These are phyloP conservation scores for Hydroisotoma schaefferi DNA, from an alignment of 2,888 invertebrate genomes.

Conservation along the genomic window DNA sequence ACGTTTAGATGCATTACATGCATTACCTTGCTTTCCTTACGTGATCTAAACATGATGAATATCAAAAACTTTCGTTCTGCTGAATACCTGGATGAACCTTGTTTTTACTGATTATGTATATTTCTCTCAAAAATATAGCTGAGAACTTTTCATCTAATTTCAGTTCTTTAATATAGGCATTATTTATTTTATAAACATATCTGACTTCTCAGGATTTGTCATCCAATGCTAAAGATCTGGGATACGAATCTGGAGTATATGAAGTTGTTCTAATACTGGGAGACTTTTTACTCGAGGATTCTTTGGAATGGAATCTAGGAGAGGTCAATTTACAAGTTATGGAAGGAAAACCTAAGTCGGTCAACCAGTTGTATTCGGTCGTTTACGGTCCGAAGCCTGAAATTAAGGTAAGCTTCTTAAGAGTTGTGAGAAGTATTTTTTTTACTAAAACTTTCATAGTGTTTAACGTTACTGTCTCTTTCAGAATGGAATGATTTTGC, in stretches of 20 bases:
- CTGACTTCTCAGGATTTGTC: slow-evolving; percentile 65
- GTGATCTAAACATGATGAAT: slow-evolving; percentile 27
- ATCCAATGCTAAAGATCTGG: slow-evolving; percentile 73
- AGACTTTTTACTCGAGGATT: slow-evolving; percentile 84
- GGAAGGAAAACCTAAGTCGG: slow-evolving; percentile 52
- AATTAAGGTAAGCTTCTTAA: slow-evolving; percentile 58
- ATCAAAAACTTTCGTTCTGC: slow-evolving; percentile 47
- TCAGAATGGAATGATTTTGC: no score
- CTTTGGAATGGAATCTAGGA: slow-evolving; percentile 81
- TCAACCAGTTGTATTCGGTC: slow-evolving; percentile 49
- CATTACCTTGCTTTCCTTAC: no score
- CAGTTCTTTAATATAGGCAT: no score
- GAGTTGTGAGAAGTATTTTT: no score
- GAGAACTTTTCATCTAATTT: no score
- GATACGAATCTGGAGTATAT: slow-evolving; percentile 71
- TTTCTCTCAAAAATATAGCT: background rate
- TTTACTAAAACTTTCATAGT: no score
- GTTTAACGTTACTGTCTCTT: no score
- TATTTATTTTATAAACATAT: no score
- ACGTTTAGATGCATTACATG: no score
- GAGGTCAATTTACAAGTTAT: slow-evolving; percentile 72
- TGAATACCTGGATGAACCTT: no score
- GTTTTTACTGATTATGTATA: slow-evolving; percentile 19
- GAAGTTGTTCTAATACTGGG: slow-evolving; percentile 81
- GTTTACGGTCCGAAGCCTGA: slow-evolving; percentile 59